Base-by-base conservation (phyloP, 2,888 invertebrate genomes). In the Caenorhabditis sp. region DNA sequence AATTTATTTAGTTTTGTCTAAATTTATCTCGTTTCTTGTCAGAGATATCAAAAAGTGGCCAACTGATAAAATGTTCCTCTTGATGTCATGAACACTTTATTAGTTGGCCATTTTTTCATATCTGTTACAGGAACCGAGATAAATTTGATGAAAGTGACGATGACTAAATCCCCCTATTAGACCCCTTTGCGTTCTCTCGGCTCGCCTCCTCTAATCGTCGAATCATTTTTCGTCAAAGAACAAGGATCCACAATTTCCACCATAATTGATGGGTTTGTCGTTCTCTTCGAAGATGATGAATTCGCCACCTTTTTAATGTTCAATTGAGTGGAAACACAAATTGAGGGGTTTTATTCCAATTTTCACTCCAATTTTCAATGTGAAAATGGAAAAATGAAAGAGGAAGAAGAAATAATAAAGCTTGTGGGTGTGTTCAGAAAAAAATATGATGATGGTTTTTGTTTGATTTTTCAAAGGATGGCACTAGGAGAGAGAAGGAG, bases 131-230 rank as follows among this genome's bases (percentile, higher is more conserved):
- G n/a, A n/a, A n/a, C n/a, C n/a, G n/a, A n/a, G n/a, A n/a, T n/a
- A n/a, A n/a, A n/a, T n/a, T n/a, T n/a, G n/a, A n/a, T n/a, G n/a
- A n/a, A n/a, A n/a, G n/a, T n/a, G n/a, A n/a, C n/a, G n/a, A n/a
- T n/a, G n/a, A n/a, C n/a, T 77, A 77, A 77, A 77, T 77, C 63
- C 70, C 38, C 35, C 77, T 68, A 77, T 77, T 77, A 77, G 69
- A 77, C 19, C 28, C 44, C n/a, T 63, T 63, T 26, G 26, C 49
- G 2, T n/a, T 24, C 2, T 38, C 56, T 35, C 16, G 14, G 28
- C 44, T 44, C 41, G 26, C 49, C 41, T 47, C 24, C 59, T 41
- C 47, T 59, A 72, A 72, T 72, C 72, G 72, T 72, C 41, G 26
- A 28, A 38, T 38, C 38, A 38, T 38, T 38, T 38, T 38, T 31